Conservation (phyloP, 2,113 vertebrate genomes). For the Dromaius novaehollandiae region DNA sequence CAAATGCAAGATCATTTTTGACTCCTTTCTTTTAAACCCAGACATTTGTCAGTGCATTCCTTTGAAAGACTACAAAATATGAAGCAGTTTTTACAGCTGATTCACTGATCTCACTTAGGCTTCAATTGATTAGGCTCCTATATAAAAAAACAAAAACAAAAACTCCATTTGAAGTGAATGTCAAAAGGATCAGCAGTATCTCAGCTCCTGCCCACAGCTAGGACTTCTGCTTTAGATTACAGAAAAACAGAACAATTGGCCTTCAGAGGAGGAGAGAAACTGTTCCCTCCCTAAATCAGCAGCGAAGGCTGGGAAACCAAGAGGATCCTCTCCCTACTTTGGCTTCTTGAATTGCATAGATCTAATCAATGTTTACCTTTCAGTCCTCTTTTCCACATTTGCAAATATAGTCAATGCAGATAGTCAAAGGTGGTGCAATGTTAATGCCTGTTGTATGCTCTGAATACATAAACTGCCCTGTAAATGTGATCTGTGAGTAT, state of each 20-base stretch:
- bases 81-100: conserved; percentile 50
- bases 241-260: neutral
- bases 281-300: neutral
- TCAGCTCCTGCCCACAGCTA: neutral
- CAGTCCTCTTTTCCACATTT: neutral
- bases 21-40: conserved; percentile 63
- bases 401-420: neutral
- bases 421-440: neutral
- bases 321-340: neutral
- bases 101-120: conserved; percentile 36
- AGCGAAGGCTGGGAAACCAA: neutral
- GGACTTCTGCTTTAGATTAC: neutral
- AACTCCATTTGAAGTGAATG: conserved; percentile 32
- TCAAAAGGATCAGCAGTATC: neutral
- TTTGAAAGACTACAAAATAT: conserved; percentile 67
- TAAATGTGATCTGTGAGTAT: neutral
- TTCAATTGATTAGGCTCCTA: conserved; percentile 37
- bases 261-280: neutral
- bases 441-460: neutral
- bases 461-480: neutral
- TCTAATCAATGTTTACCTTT: neutral
- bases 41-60: conserved; percentile 63
- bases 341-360: neutral
- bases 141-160: neutral
- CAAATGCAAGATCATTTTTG: conserved; percentile 69